These are phyloP conservation scores for Myoxocephalus aenaeus DNA, from an alignment of 2,797 vertebrate species.

Conservation along the genomic window DNA sequence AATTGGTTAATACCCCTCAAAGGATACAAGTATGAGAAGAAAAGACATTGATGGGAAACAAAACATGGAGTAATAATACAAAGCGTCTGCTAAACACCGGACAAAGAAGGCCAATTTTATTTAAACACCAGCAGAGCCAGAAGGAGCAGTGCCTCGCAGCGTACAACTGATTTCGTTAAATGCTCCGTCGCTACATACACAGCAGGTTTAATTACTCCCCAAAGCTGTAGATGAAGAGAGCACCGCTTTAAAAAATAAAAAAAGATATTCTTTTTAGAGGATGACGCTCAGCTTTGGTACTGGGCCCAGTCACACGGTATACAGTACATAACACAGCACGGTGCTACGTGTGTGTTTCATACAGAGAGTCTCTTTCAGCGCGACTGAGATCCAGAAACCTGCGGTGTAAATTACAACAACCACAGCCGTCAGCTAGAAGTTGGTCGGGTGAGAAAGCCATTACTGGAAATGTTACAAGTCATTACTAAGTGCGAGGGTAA, in stretches of 20 bases:
- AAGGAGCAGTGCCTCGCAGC: conserved; percentile 44
- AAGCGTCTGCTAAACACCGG: conserved; percentile 37
- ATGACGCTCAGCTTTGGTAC: conserved; percentile 30
- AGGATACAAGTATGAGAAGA: conserved; percentile 56
- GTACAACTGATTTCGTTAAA: conserved; percentile 60
- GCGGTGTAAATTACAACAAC: conserved; percentile 71
- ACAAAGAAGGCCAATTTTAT: conserved; percentile 43
- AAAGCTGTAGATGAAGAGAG: conserved; percentile 44
- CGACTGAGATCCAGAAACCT: conserved; percentile 70
- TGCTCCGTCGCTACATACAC: conserved; percentile 45
- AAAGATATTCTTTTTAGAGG: not conserved
- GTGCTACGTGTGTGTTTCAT: conserved; percentile 35
- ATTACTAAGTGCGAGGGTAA: conserved; percentile 65
- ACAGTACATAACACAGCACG: conserved; percentile 8
- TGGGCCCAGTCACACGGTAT: conserved; percentile 21
- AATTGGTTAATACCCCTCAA: conserved; percentile 35
- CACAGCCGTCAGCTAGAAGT: conserved; percentile 58
- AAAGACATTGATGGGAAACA: conserved; percentile 55
- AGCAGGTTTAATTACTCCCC: conserved; percentile 64
- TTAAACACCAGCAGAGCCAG: conserved; percentile 51
- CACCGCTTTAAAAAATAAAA: not conserved
- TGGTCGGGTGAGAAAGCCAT: conserved; percentile 61
- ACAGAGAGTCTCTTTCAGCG: conserved; percentile 60
- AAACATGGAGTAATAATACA: conserved; percentile 50
- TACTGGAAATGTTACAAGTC: conserved; percentile 63